Conservation (phyloP, 2,888 invertebrate species). For the Drosophila trichaetosa region DNA sequence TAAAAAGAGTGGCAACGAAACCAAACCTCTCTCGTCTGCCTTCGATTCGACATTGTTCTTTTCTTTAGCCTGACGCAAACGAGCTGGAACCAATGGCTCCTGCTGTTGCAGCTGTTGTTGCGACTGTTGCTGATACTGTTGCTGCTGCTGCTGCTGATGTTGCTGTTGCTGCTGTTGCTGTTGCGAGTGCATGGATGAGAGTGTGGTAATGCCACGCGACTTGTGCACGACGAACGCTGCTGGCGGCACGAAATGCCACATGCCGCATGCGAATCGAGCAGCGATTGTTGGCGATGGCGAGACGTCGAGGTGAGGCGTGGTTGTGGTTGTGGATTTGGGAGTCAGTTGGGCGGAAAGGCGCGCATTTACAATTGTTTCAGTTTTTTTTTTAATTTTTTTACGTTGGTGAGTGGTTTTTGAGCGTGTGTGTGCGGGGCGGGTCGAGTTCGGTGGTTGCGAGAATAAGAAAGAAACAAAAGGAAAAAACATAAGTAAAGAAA, state of each 20-base stretch:
- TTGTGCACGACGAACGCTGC: constrained; percentile 91
- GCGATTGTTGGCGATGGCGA: constrained; percentile 29
- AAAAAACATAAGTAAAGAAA: constrained; percentile 35
- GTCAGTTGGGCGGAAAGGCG: constrained; percentile 37
- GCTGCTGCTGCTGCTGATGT: constrained; percentile 48
- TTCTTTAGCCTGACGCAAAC: constrained; percentile 88
- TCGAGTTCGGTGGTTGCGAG: constrained; percentile 28
- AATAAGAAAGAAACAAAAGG: constrained; percentile 35
- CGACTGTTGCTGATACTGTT: constrained; percentile 50
- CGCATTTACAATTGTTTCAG: constrained; percentile 26
- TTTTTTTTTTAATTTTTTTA: not conserved
- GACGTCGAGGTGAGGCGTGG: constrained; percentile 27
- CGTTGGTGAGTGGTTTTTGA: constrained; percentile 25
- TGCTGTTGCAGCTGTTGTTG: constrained; percentile 75
- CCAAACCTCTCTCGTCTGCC: constrained; percentile 88
- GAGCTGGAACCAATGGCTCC: constrained; percentile 87
- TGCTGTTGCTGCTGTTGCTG: constrained; percentile 69
- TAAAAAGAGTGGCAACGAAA: constrained; percentile 65
- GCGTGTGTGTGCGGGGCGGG: constrained; percentile 30
- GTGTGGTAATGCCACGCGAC: constrained; percentile 91
- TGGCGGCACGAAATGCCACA: not conserved
- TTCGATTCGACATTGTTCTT: constrained; percentile 88
- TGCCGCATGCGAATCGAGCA: constrained; percentile 36
- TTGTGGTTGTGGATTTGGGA: constrained; percentile 24
- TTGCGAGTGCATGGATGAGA: constrained; percentile 87